Conservation (phyloP, 2,797 vertebrate species). For the Argentina silus region DNA sequence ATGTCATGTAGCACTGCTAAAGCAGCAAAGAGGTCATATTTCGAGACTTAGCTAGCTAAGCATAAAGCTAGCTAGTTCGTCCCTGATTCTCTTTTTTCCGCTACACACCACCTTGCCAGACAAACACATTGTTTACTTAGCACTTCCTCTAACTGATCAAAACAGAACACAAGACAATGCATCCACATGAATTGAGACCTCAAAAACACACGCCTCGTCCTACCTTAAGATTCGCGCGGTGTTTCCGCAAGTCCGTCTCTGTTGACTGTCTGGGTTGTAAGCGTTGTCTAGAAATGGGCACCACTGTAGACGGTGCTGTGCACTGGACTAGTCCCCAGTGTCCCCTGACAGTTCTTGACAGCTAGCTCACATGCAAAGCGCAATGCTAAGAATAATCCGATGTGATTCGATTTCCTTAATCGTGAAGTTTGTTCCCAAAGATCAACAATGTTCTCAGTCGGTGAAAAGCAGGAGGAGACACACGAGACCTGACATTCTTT, state of each 20-base stretch:
- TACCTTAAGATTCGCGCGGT: not conserved
- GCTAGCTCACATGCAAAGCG: conserved; percentile 57
- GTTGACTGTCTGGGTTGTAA: conserved; percentile 18
- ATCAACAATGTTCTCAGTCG: not conserved
- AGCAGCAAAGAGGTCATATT: not conserved
- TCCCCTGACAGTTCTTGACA: conserved; percentile 43
- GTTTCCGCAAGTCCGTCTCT: conserved; percentile 15
- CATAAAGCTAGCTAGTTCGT: too few species aligned
- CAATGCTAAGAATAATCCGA: conserved; percentile 10
- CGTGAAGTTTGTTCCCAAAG: not conserved
- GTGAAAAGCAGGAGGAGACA: not conserved
- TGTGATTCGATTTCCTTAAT: not conserved
- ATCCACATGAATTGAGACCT: not conserved
- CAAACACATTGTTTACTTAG: too few species aligned
- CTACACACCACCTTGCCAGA: too few species aligned
- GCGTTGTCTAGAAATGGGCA: not conserved
- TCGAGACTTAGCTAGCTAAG: not conserved
- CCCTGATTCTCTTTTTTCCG: too few species aligned
- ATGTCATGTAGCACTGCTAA: not conserved
- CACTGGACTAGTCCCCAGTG: conserved; percentile 64
- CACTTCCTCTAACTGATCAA: not conserved
- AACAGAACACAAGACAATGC: not conserved
- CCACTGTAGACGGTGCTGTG: conserved; percentile 62
- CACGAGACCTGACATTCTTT: not conserved
- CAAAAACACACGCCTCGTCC: too few species aligned